Base-by-base conservation (phyloP, 2,888 invertebrate genomes). In the Atrina japonica region DNA sequence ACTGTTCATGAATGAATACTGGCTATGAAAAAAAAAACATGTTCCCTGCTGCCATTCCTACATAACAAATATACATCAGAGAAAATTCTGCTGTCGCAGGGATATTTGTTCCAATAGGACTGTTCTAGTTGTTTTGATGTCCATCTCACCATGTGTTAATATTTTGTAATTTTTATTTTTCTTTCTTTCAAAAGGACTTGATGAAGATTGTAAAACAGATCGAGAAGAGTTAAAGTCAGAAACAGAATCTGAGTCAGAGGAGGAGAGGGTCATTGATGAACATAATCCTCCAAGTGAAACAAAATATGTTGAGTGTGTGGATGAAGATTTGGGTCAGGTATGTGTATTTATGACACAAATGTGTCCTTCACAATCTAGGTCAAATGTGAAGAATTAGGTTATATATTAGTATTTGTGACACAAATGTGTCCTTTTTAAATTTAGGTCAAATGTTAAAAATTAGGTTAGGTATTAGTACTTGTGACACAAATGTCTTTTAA, bases 141-240 rank as follows among this genome's bases (percentile, higher is more conserved):
- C n/a, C n/a, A n/a, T n/a, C n/a, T n/a, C n/a, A n/a, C n/a, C n/a
- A n/a, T n/a, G n/a, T n/a, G 35, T 7, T 35, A 35, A 5, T 35
- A 5, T 35, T 5, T 27, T 29, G 18, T 45, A 30, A 18, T 35
- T 35, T 40, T 16, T 29, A 29, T 49, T 3, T 52, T 7, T 29
- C n/a, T 27, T 43, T 27, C 18, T n/a, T 35, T 23, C 35, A 6
- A n/a, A 89, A 95, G 94, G 94, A 92, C 91, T 95, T 88, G 94
- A 94, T 90, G 94, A 94, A 83, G 93, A 94, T 84, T 93, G 93
- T 88, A 94, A 94, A 85, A 94, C 93, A 71, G 94, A 94, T 81
- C 93, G 89, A 30, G 93, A 89, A 45, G 84, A 84, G 43, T 75
- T 75, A 5, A 83, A 82, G 29, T 70, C 81, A 14, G 82, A 84